phyloP scores from a whole-genome alignment of 2,797 vertebrate genomes.

The Chelon labrosus region DNA sequence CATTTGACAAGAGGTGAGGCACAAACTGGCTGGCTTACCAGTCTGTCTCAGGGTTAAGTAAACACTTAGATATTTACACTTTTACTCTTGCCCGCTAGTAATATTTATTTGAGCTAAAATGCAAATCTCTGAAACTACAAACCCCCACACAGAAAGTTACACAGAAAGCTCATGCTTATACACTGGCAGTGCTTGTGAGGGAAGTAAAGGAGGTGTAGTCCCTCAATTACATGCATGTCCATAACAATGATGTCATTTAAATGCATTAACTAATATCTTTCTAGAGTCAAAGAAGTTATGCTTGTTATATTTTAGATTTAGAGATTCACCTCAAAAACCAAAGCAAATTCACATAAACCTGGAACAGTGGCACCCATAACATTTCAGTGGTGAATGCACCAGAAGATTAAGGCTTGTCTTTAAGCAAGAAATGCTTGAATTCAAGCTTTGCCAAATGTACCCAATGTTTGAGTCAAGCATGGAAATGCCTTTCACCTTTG shows the following conservation, averaged over 20 bases:
- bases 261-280: not conserved
- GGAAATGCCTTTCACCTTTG: not conserved
- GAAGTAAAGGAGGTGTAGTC: not conserved
- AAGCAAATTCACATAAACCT: not conserved
- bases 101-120: too few species aligned
- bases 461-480: not conserved
- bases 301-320: too few species aligned
- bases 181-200: too few species aligned
- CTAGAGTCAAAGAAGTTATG: not conserved
- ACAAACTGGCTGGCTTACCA: not conserved
- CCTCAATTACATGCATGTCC: too few species aligned
- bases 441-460: not conserved
- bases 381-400: not conserved
- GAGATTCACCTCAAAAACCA: too few species aligned
- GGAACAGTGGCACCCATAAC: not conserved
- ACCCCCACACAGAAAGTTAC: not conserved
- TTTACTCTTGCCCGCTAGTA: not conserved
- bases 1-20: not conserved
- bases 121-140: too few species aligned
- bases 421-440: too few species aligned
- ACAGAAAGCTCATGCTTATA: too few species aligned
- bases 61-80: not conserved
- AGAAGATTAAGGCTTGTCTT: not conserved
- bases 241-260: too few species aligned
- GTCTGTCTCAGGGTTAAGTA: not conserved